Conservation (phyloP, 2,113 vertebrate species). For the Gracilinanus agilis region DNA sequence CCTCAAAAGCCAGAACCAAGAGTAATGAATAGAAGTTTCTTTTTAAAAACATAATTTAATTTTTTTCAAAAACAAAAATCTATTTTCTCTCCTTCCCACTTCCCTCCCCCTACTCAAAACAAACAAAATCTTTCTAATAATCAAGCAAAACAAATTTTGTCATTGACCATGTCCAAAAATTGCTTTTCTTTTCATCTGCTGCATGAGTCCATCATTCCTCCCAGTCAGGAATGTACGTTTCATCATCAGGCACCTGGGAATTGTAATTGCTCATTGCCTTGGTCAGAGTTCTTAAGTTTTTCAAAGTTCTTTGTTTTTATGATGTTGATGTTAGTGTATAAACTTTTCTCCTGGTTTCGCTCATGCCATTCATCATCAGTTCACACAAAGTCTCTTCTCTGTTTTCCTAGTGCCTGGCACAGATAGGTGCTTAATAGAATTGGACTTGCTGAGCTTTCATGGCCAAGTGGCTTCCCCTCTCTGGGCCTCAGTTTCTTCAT, state of each 20-base stretch:
- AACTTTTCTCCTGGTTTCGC: not conserved
- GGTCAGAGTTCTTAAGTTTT: not conserved
- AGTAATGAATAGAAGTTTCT: not conserved
- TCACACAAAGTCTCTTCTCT: not conserved
- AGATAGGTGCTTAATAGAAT: not conserved
- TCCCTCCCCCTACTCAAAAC: not conserved
- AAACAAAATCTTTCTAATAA: not conserved
- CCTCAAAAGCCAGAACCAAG: not conserved
- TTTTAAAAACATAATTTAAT: not conserved
- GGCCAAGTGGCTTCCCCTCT: not conserved
- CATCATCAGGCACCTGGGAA: not conserved
- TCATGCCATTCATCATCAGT: not conserved
- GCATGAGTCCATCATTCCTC: not conserved
- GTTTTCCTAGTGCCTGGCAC: not conserved
- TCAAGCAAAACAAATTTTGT: not conserved
- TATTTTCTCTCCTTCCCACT: too few relatives aligned
- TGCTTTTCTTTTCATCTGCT: not conserved
- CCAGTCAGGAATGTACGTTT: not conserved
- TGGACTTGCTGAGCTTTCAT: not conserved
- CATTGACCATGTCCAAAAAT: not conserved
- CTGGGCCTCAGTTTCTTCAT: not conserved
- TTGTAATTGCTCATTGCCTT: not conserved
- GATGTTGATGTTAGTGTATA: not conserved
- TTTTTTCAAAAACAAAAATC: not conserved
- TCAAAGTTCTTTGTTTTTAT: not conserved